Conservation (phyloP, 1,140 invertebrate genomes). For the Episyrphus balteatus region DNA sequence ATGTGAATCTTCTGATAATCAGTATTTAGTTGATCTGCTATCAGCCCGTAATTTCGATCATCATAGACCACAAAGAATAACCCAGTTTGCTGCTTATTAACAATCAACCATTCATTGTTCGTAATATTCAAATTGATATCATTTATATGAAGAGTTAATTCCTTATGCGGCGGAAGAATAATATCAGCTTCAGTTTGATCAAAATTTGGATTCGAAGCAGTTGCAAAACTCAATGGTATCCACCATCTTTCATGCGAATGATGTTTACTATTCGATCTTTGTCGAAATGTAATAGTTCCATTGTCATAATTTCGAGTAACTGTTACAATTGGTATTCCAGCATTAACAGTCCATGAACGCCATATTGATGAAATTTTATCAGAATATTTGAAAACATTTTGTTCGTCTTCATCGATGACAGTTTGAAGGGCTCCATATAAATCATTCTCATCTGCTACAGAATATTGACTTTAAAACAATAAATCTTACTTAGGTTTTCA, state of each 20-base stretch:
- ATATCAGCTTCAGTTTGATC: constrained; percentile 33
- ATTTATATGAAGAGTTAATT: constrained; percentile 14
- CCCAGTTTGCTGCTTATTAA: constrained; percentile 50
- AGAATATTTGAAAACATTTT: constrained; percentile 17
- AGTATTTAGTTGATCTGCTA: constrained; percentile 39
- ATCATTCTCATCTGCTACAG: constrained; percentile 23
- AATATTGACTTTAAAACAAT: constrained; percentile 23
- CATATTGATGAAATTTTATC: constrained; percentile 32
- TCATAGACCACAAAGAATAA: constrained; percentile 58
- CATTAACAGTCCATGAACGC: constrained; percentile 43
- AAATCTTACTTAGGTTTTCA: no score
- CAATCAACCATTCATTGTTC: constrained; percentile 43
- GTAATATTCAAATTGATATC: constrained; percentile 19
- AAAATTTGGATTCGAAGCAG: constrained; percentile 34
- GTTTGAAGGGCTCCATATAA: constrained; percentile 38
- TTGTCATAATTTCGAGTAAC: constrained; percentile 39
- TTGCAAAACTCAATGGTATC: constrained; percentile 47
- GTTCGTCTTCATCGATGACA: constrained; percentile 26
- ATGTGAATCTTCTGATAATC: constrained; percentile 40
- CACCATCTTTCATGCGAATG: constrained; percentile 37
- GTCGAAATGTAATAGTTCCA: constrained; percentile 33
- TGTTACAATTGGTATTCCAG: constrained; percentile 41
- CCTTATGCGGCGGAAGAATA: constrained; percentile 21
- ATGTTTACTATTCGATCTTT: constrained; percentile 30
- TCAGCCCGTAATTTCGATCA: constrained; percentile 37